Percentiles rank a stretch among this genome's conserved stretches.
Evolutionary conservation across 1,140 invertebrate genomes (phyloP).

Genomic region (Magallana gigas): DNA sequence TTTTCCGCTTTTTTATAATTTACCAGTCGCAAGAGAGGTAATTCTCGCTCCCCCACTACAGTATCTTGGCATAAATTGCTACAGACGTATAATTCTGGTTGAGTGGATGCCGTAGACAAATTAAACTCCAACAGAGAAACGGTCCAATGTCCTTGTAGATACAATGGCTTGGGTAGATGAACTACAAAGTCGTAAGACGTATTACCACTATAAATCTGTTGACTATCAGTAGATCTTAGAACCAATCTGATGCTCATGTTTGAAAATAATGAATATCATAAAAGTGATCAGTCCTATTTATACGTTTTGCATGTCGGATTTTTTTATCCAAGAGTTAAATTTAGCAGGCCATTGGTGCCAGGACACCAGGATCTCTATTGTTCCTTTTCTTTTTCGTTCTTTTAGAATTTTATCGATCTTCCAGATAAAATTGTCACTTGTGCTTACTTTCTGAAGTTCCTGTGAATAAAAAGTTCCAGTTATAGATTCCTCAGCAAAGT

Average conservation of each 20-base stretch:
- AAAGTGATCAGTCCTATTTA: neutral
- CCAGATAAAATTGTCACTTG: conserved; percentile 13
- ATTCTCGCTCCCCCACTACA: too few relatives aligned
- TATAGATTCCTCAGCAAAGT: conserved; percentile 13
- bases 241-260: conserved; percentile 24
- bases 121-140: conserved; percentile 10
- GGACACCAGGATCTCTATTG: conserved; percentile 9
- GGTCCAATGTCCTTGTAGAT: neutral
- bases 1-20: too few relatives aligned
- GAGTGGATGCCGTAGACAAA: neutral
- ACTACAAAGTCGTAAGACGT: conserved; percentile 1
- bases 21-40: too few relatives aligned
- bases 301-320: conserved; percentile 1
- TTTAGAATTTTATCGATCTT: conserved; percentile 40
- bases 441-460: conserved; percentile 37
- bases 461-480: conserved; percentile 38
- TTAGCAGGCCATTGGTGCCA: conserved; percentile 45
- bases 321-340: conserved; percentile 48
- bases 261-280: neutral
- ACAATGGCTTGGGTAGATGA: conserved; percentile 3
- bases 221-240: conserved; percentile 30
- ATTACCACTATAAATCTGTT: neutral
- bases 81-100: too few relatives aligned
- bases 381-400: neutral
- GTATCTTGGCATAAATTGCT: too few relatives aligned